A percentile compares a stretch with the other conserved stretches of the same genome.
Conservation (phyloP, 35 echinoderm and acorn worm species). For the Ophiothrix spiculata region DNA sequence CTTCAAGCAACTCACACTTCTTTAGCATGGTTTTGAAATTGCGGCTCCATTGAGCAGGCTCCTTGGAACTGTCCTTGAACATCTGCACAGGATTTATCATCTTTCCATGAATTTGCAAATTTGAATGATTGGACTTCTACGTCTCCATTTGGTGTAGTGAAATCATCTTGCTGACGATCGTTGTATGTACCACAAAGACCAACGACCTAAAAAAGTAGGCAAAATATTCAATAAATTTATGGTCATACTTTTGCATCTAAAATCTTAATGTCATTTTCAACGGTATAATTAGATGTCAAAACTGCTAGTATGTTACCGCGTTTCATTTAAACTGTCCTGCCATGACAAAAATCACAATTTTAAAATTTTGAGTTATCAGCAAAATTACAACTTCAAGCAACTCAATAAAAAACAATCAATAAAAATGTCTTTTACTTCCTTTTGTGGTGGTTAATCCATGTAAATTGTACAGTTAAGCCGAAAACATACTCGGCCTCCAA, state of each 20-base stretch:
- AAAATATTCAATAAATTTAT: neutral
- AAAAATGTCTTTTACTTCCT: too few species aligned
- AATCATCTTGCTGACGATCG: slow-evolving; percentile 35
- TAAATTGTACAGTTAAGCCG: too few species aligned
- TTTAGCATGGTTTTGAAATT: neutral
- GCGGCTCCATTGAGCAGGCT: neutral
- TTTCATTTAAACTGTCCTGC: neutral
- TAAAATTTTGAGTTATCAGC: neutral
- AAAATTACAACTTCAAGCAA: too few species aligned
- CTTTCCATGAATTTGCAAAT: slow-evolving; percentile 32
- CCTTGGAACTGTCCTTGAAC: neutral
- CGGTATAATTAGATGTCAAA: neutral
- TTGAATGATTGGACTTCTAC: neutral
- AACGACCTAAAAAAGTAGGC: slow-evolving; percentile 15
- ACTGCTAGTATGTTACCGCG: neutral
- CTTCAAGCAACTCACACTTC: too few species aligned
- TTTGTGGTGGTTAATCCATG: too few species aligned
- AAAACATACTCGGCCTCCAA: too few species aligned
- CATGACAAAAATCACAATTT: neutral
- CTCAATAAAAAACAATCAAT: too few species aligned
- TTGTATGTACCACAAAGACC: slow-evolving; percentile 41
- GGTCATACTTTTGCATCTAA: neutral
- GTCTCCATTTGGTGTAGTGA: neutral
- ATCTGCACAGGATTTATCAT: neutral
- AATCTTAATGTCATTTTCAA: neutral